phyloP scores from a whole-genome alignment of 2,888 invertebrate species.

The Xylota segnis region DNA sequence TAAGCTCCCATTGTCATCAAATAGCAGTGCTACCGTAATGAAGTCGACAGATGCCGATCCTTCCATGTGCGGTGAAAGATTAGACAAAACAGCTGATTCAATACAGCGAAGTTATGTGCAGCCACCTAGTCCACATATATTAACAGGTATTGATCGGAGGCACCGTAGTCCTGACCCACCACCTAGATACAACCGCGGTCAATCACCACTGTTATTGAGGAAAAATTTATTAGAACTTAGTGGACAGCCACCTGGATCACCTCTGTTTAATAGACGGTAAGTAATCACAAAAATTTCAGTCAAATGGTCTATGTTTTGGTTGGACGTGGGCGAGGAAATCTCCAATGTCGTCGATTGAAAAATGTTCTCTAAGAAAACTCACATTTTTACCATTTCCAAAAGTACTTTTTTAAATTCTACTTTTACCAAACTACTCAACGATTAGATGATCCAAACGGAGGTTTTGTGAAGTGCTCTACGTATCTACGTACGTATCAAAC shows the following conservation, averaged over 20 bases:
- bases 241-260: constrained; percentile 85
- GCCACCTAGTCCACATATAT: constrained; percentile 80
- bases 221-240: constrained; percentile 86
- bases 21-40: constrained; percentile 46
- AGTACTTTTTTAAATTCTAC: too few relatives aligned
- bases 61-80: constrained; percentile 16
- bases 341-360: too few relatives aligned
- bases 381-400: too few relatives aligned
- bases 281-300: constrained; percentile 36
- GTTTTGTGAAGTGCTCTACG: too few relatives aligned
- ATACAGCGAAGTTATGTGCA: constrained; percentile 59
- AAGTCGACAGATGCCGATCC: constrained; percentile 31
- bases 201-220: constrained; percentile 86
- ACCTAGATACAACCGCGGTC: constrained; percentile 85
- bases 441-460: too few relatives aligned
- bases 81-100: constrained; percentile 31
- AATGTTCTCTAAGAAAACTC: too few relatives aligned
- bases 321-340: too few relatives aligned
- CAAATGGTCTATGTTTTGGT: too few relatives aligned
- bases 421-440: too few relatives aligned
- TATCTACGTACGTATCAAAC: too few relatives aligned
- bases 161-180: constrained; percentile 88
- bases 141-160: constrained; percentile 82
- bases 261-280: constrained; percentile 86
- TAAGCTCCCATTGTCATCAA: constrained; percentile 33